phyloP scores from a whole-genome alignment of 2,113 vertebrate genomes.

The Canis aureus region DNA sequence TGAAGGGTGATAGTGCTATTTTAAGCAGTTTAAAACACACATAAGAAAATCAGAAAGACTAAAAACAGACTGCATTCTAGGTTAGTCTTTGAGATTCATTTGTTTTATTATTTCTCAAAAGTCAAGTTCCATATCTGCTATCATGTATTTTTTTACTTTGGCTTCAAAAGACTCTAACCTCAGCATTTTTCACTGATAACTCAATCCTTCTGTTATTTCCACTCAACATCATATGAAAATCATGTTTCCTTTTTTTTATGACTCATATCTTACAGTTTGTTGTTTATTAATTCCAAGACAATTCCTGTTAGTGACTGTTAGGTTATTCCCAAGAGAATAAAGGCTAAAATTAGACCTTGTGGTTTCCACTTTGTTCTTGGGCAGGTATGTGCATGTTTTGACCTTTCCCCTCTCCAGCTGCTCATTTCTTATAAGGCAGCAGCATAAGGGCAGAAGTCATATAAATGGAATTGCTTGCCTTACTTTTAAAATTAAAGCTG shows the following conservation, averaged over 20 bases:
- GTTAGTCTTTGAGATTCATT: conserved; percentile 4
- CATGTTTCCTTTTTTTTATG: conserved; percentile 52
- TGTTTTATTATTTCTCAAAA: conserved; percentile 54
- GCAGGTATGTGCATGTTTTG: conserved; percentile 54
- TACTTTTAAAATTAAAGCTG: conserved; percentile 62
- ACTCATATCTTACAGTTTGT: conserved; percentile 67
- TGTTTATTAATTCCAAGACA: conserved; percentile 69
- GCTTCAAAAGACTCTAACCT: conserved; percentile 49
- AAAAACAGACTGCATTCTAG: neutral
- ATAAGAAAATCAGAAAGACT: neutral
- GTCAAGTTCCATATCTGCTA: conserved; percentile 13
- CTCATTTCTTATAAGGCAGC: conserved; percentile 45
- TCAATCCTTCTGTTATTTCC: conserved; percentile 40
- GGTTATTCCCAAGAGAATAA: neutral
- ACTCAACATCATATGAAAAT: conserved; percentile 63
- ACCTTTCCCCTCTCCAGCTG: conserved; percentile 12
- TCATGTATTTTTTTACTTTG: conserved; percentile 28
- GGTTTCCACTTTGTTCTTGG: neutral
- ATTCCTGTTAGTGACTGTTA: conserved; percentile 71
- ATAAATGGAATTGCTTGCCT: conserved; percentile 44
- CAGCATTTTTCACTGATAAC: conserved; percentile 55
- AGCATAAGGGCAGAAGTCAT: conserved; percentile 54
- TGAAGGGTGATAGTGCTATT: neutral
- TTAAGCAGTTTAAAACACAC: neutral
- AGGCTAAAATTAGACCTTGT: conserved; percentile 62